These are phyloP conservation scores for Diarsia brunnea DNA, from an alignment of 2,888 invertebrate genomes.

Conservation along the genomic window DNA sequence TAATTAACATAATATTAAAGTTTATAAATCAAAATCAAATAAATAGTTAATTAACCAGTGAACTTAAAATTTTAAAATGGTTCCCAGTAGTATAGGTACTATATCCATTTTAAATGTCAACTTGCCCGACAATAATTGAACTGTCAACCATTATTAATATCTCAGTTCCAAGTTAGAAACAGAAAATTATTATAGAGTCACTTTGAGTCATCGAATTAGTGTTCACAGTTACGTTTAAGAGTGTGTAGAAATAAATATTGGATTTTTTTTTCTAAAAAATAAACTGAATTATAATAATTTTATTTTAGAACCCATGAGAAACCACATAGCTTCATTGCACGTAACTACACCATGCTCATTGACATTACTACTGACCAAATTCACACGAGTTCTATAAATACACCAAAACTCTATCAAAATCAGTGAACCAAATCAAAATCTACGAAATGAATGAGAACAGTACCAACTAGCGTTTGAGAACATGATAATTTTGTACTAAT, in stretches of 20 bases:
- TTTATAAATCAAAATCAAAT: not conserved
- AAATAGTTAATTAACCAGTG: not conserved
- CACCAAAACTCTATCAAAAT: conserved; percentile 25
- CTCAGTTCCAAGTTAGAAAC: not conserved
- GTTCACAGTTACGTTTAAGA: not conserved
- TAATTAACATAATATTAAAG: not conserved
- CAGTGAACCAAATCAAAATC: conserved; percentile 37
- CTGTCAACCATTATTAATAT: conserved; percentile 14
- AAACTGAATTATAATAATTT: not conserved
- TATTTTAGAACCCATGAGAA: not conserved
- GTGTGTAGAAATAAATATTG: not conserved
- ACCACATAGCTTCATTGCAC: not conserved
- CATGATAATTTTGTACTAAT: conserved; percentile 43
- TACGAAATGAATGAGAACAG: conserved; percentile 39
- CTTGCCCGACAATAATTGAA: conserved; percentile 4
- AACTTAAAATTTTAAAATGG: not conserved
- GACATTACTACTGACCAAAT: conserved; percentile 25
- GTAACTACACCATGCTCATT: not conserved
- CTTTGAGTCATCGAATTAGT: not conserved
- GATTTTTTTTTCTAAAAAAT: not conserved
- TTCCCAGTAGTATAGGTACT: not conserved
- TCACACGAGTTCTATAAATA: conserved; percentile 44
- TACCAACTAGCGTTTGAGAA: conserved; percentile 25
- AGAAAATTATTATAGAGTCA: not conserved
- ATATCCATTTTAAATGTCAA: conserved; percentile 1